Evolutionary conservation across 2,888 invertebrate genomes (phyloP).

Genomic region (Nasonia oneida): DNA sequence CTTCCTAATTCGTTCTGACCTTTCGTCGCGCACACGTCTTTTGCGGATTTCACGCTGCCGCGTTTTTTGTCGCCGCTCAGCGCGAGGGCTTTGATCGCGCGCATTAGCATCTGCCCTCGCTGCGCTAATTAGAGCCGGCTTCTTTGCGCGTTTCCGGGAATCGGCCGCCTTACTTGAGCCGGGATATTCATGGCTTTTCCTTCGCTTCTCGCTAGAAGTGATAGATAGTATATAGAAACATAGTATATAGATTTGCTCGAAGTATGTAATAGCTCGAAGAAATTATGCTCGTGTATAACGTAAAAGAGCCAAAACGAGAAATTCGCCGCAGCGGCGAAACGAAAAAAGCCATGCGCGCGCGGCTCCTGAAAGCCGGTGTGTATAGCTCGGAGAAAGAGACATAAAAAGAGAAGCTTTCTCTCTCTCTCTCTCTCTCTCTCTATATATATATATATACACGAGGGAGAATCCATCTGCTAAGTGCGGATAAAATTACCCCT

Average conservation of each 20-base stretch:
- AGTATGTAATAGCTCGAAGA: no score
- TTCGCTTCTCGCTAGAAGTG: no score
- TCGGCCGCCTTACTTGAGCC: not conserved
- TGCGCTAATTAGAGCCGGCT: slow-evolving; percentile 45
- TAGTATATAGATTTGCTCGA: no score
- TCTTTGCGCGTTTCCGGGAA: slow-evolving; percentile 36
- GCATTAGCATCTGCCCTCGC: slow-evolving; percentile 48
- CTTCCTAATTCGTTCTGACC: not conserved
- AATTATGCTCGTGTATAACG: no score
- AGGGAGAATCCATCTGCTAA: slow-evolving; percentile 71
- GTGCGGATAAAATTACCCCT: slow-evolving; percentile 72
- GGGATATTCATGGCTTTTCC: no score
- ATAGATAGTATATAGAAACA: no score
- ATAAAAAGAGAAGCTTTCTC: not conserved
- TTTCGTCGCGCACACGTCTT: slow-evolving; percentile 34
- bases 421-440: no score
- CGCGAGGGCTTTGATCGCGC: not conserved
- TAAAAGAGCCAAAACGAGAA: not conserved
- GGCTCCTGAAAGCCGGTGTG: slow-evolving; percentile 31
- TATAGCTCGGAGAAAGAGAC: not conserved
- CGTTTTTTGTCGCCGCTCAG: not conserved
- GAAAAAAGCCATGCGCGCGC: not conserved
- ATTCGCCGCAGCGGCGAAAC: not conserved
- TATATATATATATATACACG: slow-evolving; percentile 2
- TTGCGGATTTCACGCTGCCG: no score